phyloP scores from a whole-genome alignment of 2,888 invertebrate species.

The Leptothorax acervorum region DNA sequence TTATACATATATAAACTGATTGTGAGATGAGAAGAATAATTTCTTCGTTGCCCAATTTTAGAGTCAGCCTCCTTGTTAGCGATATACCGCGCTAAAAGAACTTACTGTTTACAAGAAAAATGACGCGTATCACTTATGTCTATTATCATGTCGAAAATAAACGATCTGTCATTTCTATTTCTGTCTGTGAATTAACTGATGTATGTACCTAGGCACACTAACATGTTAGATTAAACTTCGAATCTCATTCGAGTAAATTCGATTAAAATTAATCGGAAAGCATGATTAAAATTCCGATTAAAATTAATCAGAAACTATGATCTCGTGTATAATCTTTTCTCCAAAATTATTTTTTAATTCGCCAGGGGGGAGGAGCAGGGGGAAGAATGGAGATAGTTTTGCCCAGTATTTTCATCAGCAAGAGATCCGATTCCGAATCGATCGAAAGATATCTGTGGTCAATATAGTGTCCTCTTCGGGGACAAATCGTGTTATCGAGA shows the following conservation, averaged over 20 bases:
- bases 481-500: neutral
- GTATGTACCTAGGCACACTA: too few species aligned
- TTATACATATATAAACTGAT: neutral
- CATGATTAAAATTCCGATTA: too few species aligned
- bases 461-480: neutral
- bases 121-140: conserved; percentile 29
- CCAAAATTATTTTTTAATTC: neutral
- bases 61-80: neutral
- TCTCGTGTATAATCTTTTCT: neutral
- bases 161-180: conserved; percentile 40
- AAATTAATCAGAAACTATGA: neutral
- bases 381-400: neutral
- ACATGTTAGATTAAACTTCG: neutral
- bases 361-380: too few species aligned
- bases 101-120: conserved; percentile 24
- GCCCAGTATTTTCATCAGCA: neutral
- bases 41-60: neutral
- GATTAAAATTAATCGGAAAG: neutral
- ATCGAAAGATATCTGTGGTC: neutral
- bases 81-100: conserved; percentile 11
- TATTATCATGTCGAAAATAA: conserved; percentile 45
- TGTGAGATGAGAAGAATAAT: neutral
- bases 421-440: neutral
- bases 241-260: neutral
- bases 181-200: neutral